Conservation (phyloP, 2,888 invertebrate species). For the Pterostichus madidus region DNA sequence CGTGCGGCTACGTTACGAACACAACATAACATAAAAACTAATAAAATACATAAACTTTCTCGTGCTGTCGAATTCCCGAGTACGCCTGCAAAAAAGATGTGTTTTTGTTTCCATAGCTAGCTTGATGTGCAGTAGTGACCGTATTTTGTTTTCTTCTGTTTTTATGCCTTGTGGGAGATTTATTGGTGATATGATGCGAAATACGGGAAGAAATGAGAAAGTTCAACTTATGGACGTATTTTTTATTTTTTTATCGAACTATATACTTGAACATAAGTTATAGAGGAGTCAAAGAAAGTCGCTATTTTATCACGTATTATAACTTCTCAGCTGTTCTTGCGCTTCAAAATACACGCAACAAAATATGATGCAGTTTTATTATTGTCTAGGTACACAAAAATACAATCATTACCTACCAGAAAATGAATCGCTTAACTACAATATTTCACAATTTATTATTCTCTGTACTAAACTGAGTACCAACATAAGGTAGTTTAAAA, state of each 20-base stretch:
- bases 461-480: too few relatives aligned
- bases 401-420: too few relatives aligned
- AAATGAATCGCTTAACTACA: too few relatives aligned
- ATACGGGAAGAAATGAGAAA: conserved; percentile 19
- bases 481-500: too few relatives aligned
- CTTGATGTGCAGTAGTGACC: conserved; percentile 29
- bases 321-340: too few relatives aligned
- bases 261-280: background rate
- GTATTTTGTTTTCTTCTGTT: conserved; percentile 23
- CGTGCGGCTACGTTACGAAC: conserved; percentile 40
- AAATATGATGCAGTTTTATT: too few relatives aligned
- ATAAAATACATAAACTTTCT: conserved; percentile 60
- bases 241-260: conserved; percentile 26
- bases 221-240: conserved; percentile 1
- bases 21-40: conserved; percentile 62
- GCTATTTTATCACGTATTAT: too few relatives aligned
- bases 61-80: conserved; percentile 34
- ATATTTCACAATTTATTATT: too few relatives aligned
- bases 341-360: too few relatives aligned
- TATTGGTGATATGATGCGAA: conserved; percentile 34
- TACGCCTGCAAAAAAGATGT: conserved; percentile 8
- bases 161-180: conserved; percentile 27
- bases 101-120: conserved; percentile 32
- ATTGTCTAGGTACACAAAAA: too few relatives aligned
- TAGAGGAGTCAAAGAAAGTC: too few relatives aligned